Base-by-base conservation (phyloP, 2,888 invertebrate genomes). In the Calephelis perditalis region DNA sequence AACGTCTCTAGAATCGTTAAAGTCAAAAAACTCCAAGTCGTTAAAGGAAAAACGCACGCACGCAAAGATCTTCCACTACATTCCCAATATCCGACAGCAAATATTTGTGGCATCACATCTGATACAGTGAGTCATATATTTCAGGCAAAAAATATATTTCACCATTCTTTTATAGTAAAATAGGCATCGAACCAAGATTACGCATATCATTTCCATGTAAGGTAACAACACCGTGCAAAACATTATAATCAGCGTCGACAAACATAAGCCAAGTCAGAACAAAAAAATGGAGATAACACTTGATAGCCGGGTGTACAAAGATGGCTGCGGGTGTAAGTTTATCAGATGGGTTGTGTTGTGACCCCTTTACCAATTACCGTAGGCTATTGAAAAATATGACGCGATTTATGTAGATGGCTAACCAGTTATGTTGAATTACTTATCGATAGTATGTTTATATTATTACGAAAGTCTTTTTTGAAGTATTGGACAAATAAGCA, bases 261-360 rank as follows among this genome's bases (percentile, higher is more conserved):
- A 68, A 68, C 67, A 68, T 65, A 73, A 69, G 70, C 72, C 73
- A 70, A 73, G 74, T 71, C 74, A 78, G 77, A 74, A 77, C 83
- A 82, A 82, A 86, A 80, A 84, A 65, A 67, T 68, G 67, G 68
- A 73, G 79, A 77, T 81, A 82, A 81, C 64, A 63, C 67, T 26
- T 72, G 82, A 84, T 82, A 82, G 76, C 73, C 71, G 74, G 75
- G 78, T 76, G 74, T 70, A 79, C 75, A 78, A 82, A 81, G 77
- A 82, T 79, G 80, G 81, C 70, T 75, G 75, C 73, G 72, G 67
- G 65, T 64, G 65, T 60, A 66, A 64, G 64, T 68, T 73, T 74
- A 71, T 73, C 72, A 65, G 58, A 67, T 68, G 70, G 62, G 58
- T 62, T 64, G 69, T 63, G 58, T 62, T 64, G 69, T 72, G 75